Evolutionary conservation across 2,113 vertebrate genomes (phyloP).

Genomic region (Trinectes maculatus): DNA sequence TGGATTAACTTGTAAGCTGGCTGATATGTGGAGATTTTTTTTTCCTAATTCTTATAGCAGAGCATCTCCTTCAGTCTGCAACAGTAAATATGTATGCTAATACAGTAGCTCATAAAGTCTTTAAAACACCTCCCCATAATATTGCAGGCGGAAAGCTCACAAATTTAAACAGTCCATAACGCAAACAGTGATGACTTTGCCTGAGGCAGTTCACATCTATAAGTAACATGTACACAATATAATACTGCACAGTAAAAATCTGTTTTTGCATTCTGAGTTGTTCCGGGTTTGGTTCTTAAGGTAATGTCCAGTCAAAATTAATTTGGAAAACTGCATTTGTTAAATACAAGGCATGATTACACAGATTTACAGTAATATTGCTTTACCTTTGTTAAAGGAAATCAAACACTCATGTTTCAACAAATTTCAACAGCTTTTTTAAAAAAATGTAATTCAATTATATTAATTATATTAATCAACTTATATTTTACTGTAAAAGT

Average conservation of each 20-base stretch:
- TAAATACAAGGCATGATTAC: not conserved
- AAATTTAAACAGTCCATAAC: slow-evolving; percentile 35
- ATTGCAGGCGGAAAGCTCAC: slow-evolving; percentile 45
- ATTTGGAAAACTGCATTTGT: not conserved
- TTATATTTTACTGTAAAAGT: too few species aligned
- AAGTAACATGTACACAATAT: slow-evolving; percentile 19
- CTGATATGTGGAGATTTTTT: slow-evolving; percentile 65
- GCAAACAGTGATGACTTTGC: slow-evolving; percentile 53
- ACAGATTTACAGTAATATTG: not conserved
- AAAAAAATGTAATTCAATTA: too few species aligned
- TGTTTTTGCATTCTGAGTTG: not conserved
- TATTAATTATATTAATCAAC: too few species aligned
- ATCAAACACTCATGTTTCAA: not conserved
- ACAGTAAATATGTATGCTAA: slow-evolving; percentile 82
- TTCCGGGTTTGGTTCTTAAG: slow-evolving; percentile 6
- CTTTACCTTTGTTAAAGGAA: not conserved
- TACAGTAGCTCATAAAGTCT: slow-evolving; percentile 74
- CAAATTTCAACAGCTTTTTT: too few species aligned
- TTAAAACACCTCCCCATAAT: slow-evolving; percentile 64
- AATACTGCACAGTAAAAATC: not conserved
- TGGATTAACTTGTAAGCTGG: slow-evolving; percentile 82
- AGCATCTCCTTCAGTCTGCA: slow-evolving; percentile 59
- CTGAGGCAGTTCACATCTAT: slow-evolving; percentile 43
- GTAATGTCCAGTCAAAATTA: not conserved
- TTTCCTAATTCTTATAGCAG: slow-evolving; percentile 55